Conservation (phyloP, 2,888 invertebrate genomes). For the Conomelus anceps region DNA sequence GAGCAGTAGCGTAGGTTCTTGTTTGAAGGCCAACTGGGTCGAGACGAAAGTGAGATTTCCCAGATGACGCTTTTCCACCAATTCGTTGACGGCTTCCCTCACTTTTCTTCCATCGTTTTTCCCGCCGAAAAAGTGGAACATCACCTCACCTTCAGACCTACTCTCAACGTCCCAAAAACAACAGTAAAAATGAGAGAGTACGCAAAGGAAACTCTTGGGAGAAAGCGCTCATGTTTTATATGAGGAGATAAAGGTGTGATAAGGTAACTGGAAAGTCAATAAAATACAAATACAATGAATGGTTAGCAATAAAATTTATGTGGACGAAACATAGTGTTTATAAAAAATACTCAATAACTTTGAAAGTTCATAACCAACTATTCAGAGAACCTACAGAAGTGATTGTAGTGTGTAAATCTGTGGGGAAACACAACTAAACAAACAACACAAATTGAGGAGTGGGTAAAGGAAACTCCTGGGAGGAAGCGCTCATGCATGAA, state of each 20-base stretch:
- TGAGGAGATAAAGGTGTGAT: neutral
- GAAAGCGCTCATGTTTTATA: no score
- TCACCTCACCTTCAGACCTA: slow-evolving; percentile 40
- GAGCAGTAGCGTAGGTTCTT: slow-evolving; percentile 46
- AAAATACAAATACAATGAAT: no score
- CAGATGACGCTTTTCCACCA: slow-evolving; percentile 54
- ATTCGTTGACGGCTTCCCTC: slow-evolving; percentile 49
- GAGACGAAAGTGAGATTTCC: slow-evolving; percentile 56
- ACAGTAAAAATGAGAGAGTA: neutral
- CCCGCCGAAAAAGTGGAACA: slow-evolving; percentile 45
- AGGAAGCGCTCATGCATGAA: no score
- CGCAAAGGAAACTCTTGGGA: neutral
- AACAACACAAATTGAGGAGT: no score
- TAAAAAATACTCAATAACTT: no score
- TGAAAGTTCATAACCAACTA: no score
- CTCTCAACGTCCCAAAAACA: neutral
- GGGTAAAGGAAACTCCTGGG: no score
- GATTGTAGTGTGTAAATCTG: no score
- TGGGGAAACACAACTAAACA: no score
- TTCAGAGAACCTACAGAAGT: no score
- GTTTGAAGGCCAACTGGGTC: slow-evolving; percentile 60
- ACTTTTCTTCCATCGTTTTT: slow-evolving; percentile 49
- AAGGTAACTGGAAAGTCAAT: neutral
- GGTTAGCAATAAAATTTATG: no score
- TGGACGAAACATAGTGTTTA: no score